Percentiles rank a stretch among this genome's conserved stretches.
These are phyloP conservation scores for Agelas oroides DNA, from an alignment of 37 sponge, comb jelly and placozoan species.

Conservation along the genomic window DNA sequence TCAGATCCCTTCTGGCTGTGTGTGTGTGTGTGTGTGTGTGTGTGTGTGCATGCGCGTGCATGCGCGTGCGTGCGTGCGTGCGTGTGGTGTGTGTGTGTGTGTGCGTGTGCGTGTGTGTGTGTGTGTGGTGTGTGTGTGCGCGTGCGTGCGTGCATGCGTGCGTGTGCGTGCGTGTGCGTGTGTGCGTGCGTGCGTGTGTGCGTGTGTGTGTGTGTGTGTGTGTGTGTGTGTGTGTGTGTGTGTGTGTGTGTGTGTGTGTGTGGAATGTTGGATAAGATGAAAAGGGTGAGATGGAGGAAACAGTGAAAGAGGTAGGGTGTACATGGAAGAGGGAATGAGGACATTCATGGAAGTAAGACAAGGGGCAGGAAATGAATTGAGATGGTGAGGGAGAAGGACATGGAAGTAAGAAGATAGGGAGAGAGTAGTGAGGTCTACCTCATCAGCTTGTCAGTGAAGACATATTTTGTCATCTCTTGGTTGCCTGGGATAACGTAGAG, in stretches of 20 bases:
- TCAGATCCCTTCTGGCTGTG: constrained; percentile 72
- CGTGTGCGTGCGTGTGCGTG: too few relatives aligned
- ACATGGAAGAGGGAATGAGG: background rate
- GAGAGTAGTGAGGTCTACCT: constrained; percentile 31
- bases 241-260: too few relatives aligned
- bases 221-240: too few relatives aligned
- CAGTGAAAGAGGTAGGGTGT: background rate
- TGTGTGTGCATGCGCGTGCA: background rate
- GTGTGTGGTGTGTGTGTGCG: background rate
- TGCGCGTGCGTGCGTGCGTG: background rate
- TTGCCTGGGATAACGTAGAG: constrained; percentile 42
- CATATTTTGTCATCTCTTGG: constrained; percentile 52
- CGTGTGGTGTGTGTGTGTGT: background rate
- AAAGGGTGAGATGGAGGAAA: too few relatives aligned
- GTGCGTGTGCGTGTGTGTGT: background rate
- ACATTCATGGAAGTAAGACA: background rate
- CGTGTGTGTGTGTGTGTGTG: too few relatives aligned
- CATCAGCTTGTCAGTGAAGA: constrained; percentile 56
- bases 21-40: background rate
- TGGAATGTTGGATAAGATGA: too few relatives aligned
- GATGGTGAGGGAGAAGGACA: constrained; percentile 1
- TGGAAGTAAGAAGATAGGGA: background rate
- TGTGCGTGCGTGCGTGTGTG: too few relatives aligned
- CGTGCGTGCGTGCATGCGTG: too few relatives aligned
- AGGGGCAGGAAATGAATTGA: background rate